Percentiles rank a stretch among this genome's conserved stretches.
These are phyloP conservation scores for Carassius gibelio DNA, from an alignment of 2,113 vertebrate species.

Conservation along the genomic window DNA sequence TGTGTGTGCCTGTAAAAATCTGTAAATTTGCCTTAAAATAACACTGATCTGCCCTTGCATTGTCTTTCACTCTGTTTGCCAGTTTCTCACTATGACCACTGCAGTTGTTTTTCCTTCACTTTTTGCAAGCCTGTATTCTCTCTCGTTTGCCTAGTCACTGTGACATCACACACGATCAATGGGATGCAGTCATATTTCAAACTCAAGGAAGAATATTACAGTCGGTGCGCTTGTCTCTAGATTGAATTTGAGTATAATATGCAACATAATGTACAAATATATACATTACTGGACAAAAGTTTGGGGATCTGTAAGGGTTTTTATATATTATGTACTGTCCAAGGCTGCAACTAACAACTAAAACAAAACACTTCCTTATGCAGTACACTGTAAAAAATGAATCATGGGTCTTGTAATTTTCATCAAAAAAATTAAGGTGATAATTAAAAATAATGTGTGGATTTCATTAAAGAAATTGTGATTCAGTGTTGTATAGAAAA, in stretches of 20 bases:
- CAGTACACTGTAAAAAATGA: too few relatives aligned
- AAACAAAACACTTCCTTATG: neutral
- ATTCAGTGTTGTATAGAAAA: too few relatives aligned
- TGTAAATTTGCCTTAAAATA: neutral
- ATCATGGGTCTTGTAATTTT: too few relatives aligned
- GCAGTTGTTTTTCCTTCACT: conserved; percentile 42
- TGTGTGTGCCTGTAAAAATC: neutral
- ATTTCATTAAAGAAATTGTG: too few relatives aligned
- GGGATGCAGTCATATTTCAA: conserved; percentile 82
- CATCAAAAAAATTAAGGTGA: too few relatives aligned
- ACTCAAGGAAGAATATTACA: conserved; percentile 77
- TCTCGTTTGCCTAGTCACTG: conserved; percentile 76
- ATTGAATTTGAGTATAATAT: neutral
- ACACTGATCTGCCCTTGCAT: neutral
- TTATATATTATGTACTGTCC: neutral
- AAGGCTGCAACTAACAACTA: neutral
- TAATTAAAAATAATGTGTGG: too few relatives aligned
- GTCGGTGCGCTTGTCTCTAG: conserved; percentile 71
- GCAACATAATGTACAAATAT: too few relatives aligned
- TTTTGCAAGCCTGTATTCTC: conserved; percentile 63
- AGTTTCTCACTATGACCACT: conserved; percentile 50
- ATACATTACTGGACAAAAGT: neutral
- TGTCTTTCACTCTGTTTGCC: conserved; percentile 5
- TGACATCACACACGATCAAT: conserved; percentile 85
- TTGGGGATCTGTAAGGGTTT: neutral